These are phyloP conservation scores for Oppia nitens DNA, from an alignment of 1,140 invertebrate genomes.

Conservation along the genomic window DNA sequence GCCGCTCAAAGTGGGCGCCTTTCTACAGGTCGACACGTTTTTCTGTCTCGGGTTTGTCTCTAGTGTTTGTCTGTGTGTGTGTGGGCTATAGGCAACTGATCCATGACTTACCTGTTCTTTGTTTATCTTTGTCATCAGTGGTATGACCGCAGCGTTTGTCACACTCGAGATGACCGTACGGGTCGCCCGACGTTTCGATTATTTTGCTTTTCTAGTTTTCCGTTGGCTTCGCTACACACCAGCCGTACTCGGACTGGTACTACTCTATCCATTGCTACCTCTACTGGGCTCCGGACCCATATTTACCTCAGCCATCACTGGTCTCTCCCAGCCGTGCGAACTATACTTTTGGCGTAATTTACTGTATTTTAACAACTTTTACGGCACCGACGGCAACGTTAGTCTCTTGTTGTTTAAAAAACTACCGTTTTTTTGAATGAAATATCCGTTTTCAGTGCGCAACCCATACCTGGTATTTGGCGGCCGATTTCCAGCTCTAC, in stretches of 20 bases:
- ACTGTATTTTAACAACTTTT: slow-evolving; percentile 12
- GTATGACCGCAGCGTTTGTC: neutral
- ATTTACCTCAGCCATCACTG: neutral
- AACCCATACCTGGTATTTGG: slow-evolving; percentile 18
- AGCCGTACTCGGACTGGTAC: neutral
- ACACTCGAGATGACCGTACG: neutral
- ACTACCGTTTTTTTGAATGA: neutral
- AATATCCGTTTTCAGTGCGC: slow-evolving; percentile 16
- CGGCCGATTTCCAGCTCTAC: slow-evolving; percentile 18
- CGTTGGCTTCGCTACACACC: neutral
- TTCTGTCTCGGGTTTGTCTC: neutral
- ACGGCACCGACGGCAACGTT: neutral
- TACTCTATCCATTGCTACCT: neutral
- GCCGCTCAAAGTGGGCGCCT: neutral
- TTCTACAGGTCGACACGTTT: neutral
- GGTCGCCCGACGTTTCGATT: neutral
- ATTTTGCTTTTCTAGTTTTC: neutral
- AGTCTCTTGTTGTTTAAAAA: neutral
- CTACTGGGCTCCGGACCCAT: slow-evolving; percentile 6
- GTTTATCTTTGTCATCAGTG: neutral
- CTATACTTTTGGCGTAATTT: slow-evolving; percentile 8
- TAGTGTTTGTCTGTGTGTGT: no score
- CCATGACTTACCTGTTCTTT: neutral
- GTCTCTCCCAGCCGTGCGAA: slow-evolving; percentile 4
- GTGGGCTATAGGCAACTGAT: no score